Conservation (phyloP, 2,797 vertebrate species). For the Distichodus sexfasciatus region DNA sequence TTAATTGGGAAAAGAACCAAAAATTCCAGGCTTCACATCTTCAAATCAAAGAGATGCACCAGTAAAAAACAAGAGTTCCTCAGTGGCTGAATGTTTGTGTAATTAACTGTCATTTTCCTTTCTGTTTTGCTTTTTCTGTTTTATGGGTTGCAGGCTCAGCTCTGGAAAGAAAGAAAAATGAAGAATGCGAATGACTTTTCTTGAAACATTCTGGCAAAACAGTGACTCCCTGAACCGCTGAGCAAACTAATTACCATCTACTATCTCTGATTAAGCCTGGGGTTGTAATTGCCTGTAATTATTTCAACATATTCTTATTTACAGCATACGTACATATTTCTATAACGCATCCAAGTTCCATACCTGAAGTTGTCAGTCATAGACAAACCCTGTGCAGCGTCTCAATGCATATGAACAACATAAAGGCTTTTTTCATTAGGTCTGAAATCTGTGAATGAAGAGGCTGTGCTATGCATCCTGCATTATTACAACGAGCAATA, state of each 20-base stretch:
- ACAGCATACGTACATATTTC: no score
- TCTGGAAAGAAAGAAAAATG: not conserved
- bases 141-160: not conserved
- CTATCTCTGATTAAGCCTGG: not conserved
- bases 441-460: not conserved
- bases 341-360: not conserved
- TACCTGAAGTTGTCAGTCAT: not conserved
- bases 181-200: not conserved
- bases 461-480: not conserved
- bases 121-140: not conserved
- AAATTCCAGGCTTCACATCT: no score
- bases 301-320: not conserved
- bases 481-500: not conserved
- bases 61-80: not conserved
- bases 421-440: not conserved
- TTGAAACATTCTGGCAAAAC: not conserved
- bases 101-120: not conserved
- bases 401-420: not conserved
- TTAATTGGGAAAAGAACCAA: no score
- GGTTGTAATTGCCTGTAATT: not conserved
- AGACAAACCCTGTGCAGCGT: not conserved
- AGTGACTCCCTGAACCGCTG: not conserved
- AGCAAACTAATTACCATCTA: not conserved
- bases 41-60: no score
- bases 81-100: not conserved